Conservation (phyloP, 2,888 invertebrate species). For the Polydrusus cervinus region DNA sequence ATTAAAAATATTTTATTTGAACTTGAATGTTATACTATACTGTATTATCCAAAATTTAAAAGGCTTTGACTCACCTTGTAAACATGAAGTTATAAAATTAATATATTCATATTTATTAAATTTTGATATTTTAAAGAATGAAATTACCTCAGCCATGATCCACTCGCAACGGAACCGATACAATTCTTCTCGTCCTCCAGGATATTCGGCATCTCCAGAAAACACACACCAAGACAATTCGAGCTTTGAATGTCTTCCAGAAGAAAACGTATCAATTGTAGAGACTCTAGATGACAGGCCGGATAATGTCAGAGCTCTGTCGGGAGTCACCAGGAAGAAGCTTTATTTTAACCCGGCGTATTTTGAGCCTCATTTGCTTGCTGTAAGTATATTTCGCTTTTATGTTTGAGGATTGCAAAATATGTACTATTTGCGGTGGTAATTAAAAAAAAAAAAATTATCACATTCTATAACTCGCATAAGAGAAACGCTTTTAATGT, state of each 20-base stretch:
- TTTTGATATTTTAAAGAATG: constrained; percentile 65
- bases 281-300: constrained; percentile 83
- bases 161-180: constrained; percentile 73
- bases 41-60: too few relatives aligned
- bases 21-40: too few relatives aligned
- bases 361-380: constrained; percentile 89
- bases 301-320: constrained; percentile 76
- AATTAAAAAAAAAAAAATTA: too few relatives aligned
- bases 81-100: too few relatives aligned
- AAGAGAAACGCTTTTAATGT: too few relatives aligned
- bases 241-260: constrained; percentile 83
- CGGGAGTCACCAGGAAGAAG: constrained; percentile 83
- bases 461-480: too few relatives aligned
- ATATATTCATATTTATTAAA: too few relatives aligned
- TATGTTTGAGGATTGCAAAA: too few relatives aligned
- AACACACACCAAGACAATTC: constrained; percentile 73
- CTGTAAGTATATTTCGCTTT: constrained; percentile 74
- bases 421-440: too few relatives aligned
- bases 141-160: constrained; percentile 82
- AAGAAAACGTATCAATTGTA: constrained; percentile 89
- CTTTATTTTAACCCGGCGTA: constrained; percentile 94
- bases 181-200: constrained; percentile 16
- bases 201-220: constrained; percentile 58
- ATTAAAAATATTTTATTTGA: too few relatives aligned
- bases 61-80: too few relatives aligned